Evolutionary conservation across 2,113 vertebrate genomes (phyloP).

Genomic region (Pongo abelii): DNA sequence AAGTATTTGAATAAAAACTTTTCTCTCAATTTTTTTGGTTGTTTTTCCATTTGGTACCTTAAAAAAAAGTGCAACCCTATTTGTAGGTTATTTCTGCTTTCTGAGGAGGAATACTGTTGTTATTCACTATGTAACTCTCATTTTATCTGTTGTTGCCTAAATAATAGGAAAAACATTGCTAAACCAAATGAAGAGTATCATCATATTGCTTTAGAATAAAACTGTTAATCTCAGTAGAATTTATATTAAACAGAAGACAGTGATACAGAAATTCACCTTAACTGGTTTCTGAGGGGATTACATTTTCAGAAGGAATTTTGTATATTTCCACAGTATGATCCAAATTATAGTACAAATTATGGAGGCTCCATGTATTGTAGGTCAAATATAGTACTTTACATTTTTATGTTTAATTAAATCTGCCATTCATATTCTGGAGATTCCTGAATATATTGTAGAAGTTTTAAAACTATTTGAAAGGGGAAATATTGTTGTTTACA

Average conservation of each 20-base stretch:
- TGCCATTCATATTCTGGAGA: conserved; percentile 14
- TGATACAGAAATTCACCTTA: background rate
- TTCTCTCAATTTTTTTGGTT: conserved; percentile 18
- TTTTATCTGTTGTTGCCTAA: background rate
- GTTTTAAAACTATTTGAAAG: conserved; percentile 30
- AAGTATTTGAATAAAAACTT: conserved; percentile 68
- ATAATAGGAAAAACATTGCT: conserved; percentile 25
- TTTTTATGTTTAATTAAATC: conserved; percentile 9
- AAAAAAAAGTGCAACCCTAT: background rate
- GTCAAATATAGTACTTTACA: background rate
- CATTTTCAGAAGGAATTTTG: conserved; percentile 29
- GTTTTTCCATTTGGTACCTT: conserved; percentile 38
- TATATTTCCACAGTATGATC: background rate
- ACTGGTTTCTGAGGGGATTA: background rate
- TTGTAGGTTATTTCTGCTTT: conserved; percentile 44
- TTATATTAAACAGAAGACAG: background rate
- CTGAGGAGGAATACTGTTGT: conserved; percentile 42
- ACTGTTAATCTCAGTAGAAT: background rate
- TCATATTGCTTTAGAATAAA: background rate
- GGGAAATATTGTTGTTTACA: background rate
- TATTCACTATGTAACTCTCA: background rate
- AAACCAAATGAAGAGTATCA: background rate
- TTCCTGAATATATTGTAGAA: background rate
- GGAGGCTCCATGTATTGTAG: background rate
- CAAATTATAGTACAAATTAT: background rate